phyloP scores from a whole-genome alignment of 1,140 invertebrate species.

The Macrobrachium nipponense region DNA sequence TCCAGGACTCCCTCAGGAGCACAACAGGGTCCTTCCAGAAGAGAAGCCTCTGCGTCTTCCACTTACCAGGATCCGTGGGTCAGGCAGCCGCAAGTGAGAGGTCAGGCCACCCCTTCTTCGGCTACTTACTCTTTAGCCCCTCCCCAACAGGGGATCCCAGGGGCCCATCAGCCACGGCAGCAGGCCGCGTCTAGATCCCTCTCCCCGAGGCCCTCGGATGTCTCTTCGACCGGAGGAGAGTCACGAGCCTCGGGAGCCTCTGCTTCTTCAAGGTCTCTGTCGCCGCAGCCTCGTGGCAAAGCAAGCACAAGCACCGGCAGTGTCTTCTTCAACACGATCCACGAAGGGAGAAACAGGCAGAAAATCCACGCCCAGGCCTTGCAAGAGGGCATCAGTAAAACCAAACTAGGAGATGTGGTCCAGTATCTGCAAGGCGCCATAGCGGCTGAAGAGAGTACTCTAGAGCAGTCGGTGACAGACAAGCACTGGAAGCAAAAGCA shows the following conservation, averaged over 20 bases:
- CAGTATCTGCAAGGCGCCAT: conserved; percentile 40
- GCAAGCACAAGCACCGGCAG: background rate
- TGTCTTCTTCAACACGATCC: conserved; percentile 49
- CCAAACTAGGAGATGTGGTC: conserved; percentile 38
- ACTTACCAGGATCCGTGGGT: too few relatives aligned
- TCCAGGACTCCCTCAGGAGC: too few relatives aligned
- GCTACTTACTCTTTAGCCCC: conserved; percentile 6
- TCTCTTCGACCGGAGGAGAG: background rate
- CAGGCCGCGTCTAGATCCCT: conserved; percentile 23
- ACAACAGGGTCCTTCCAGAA: too few relatives aligned
- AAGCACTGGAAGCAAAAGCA: conserved; percentile 34
- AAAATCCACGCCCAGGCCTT: background rate
- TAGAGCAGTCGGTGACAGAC: conserved; percentile 9
- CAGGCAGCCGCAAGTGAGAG: too few relatives aligned
- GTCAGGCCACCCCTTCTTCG: background rate
- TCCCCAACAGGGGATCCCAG: background rate
- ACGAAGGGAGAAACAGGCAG: conserved; percentile 29
- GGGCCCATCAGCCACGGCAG: background rate
- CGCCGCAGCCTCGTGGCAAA: conserved; percentile 35
- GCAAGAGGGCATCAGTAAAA: background rate
- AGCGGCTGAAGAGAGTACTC: conserved; percentile 23
- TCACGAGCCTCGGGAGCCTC: background rate
- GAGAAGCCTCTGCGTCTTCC: too few relatives aligned
- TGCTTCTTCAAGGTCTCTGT: conserved; percentile 28
- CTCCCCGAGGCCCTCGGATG: background rate